Evolutionary conservation across 1,140 invertebrate species (phyloP).

Genomic region (Aplysia californica): DNA sequence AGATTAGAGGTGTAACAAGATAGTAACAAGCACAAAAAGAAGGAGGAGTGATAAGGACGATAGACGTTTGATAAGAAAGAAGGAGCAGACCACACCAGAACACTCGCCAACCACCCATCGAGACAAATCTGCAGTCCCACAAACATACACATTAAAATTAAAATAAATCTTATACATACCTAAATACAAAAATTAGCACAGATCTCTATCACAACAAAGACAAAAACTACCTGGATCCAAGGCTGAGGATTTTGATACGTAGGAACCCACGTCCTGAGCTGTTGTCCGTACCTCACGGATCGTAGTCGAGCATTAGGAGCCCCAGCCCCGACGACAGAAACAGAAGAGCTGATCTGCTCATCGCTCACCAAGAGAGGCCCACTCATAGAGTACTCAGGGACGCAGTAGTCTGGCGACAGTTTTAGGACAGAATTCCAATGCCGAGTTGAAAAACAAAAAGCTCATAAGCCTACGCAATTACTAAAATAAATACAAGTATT

Average conservation of each 20-base stretch:
- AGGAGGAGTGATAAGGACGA: too few species aligned
- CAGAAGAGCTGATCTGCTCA: not conserved
- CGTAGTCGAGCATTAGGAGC: slow-evolving; percentile 9
- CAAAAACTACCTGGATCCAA: slow-evolving; percentile 16
- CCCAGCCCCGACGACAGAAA: not conserved
- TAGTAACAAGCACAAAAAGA: too few species aligned
- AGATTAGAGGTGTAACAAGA: too few species aligned
- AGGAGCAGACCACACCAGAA: too few species aligned
- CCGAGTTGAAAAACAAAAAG: not conserved
- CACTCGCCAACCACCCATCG: too few species aligned
- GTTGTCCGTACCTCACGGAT: not conserved
- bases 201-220: too few species aligned
- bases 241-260: not conserved
- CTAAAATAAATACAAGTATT: too few species aligned
- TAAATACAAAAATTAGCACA: too few species aligned
- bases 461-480: not conserved
- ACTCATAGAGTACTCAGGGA: slow-evolving; percentile 12
- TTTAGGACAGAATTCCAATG: not conserved
- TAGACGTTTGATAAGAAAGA: too few species aligned
- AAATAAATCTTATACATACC: too few species aligned
- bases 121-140: too few species aligned
- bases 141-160: too few species aligned
- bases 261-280: slow-evolving; percentile 6
- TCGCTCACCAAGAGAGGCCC: slow-evolving; percentile 12
- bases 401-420: not conserved